Evolutionary conservation across 2,113 vertebrate species (phyloP), one percentile per base, ranked within the genome.

Genomic region (Engraulis encrasicolus): DNA sequence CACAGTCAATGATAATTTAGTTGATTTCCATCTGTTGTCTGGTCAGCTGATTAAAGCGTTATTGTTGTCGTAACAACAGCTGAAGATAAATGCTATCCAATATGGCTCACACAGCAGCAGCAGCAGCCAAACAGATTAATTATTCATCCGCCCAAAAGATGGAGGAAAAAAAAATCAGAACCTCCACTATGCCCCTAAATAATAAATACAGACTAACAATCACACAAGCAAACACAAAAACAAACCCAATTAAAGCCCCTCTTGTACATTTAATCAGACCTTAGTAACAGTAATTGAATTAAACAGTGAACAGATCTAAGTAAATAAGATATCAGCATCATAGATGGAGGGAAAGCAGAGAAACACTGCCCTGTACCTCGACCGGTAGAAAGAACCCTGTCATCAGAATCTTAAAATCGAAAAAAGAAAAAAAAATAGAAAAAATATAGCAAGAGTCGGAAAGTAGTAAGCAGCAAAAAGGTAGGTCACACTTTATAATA

Each of bases 381-480:
- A 61, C n/a, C 40, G 3, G 40, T 45, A 1, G 20, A 27, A 11
- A 27, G 23, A 12, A n/a, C n/a, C n/a, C n/a, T n/a, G n/a, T n/a
- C n/a, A n/a, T n/a, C n/a, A n/a, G n/a, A n/a, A n/a, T n/a, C n/a
- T n/a, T n/a, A n/a, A 15, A 54, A 81, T 49, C 79, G 81, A 82
- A 87, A 18, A 38, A 83, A 80, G n/a, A 48, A 31, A 49, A 81
- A 2, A n/a, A 54, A 0, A 66, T 66, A 23, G 14, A n/a, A 66
- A 23, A 23, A 66, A 66, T 31, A 66, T 85, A 86, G 87, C 27
- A 78, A 83, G 87, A 90, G 90, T 82, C 84, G 82, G 81, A 85
- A 77, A 36, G 74, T 71, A 38, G 50, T 89, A 80, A 88, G 19
- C 38, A 79, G 6, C 38, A 78, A 11, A 78, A 78, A 12, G 48